Base-by-base conservation (phyloP, 2,888 invertebrate genomes). In the Keiferia lycopersicella region DNA sequence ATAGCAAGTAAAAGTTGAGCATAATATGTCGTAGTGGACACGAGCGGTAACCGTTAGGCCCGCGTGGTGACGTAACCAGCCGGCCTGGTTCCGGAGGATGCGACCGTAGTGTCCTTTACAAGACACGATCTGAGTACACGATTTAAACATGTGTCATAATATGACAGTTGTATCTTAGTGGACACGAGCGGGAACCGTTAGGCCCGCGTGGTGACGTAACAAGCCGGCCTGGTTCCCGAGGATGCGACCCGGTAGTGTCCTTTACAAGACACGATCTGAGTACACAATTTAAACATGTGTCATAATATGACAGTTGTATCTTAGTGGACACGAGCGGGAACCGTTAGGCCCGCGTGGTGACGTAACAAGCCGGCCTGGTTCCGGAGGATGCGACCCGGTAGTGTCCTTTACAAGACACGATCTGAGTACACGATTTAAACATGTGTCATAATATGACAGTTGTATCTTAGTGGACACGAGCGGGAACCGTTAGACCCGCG, bases 21-120 rank as follows among this genome's bases (percentile, higher is more conserved):
- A 34, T 53, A 73, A 18, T 53, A 11, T 73, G 20, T 20, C 50
- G 18, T 50, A 53, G 51, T 53, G 51, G 14, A 22, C 20, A 53
- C 26, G 51, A 69, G 84, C 82, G 84, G 80, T 80, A 85, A 87
- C 86, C 85, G 86, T 87, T 87, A 83, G 71, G 74, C 72, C 70
- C 69, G 73, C 72, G 74, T 72, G 73, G 75, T 87, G 85, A 87
- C 85, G 87, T 84, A 84, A 87, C 68, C 75, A 66, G 51, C 77
- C 69, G 68, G 71, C 76, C 70, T 71, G 70, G 76, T 74, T 72
- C 61, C 68, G 61, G 65, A 79, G 71, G 78, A 60, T 56, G 68
- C 26, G 71, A 76, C 68, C 69, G 18, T 30, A 16, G 16, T 30
- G 30, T 4, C n/a, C 51, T 64, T 61, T 38, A 20, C 18, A 18